Evolutionary conservation across 2,113 vertebrate species (phyloP).

Genomic region (Mus pahari): DNA sequence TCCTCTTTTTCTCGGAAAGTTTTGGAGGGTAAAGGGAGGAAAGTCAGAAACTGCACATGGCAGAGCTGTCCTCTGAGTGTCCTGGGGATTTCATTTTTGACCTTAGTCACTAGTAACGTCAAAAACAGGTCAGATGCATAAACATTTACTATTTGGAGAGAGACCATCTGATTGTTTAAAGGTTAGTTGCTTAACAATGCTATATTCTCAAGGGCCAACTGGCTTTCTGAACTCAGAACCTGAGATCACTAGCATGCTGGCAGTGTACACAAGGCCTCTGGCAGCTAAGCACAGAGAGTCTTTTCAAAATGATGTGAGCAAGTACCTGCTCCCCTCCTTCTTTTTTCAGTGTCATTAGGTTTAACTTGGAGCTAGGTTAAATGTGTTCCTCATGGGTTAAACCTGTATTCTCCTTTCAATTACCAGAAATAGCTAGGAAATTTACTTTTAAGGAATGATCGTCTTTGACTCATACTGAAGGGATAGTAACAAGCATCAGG

Average conservation of each 20-base stretch:
- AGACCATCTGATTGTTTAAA: slow-evolving; percentile 28
- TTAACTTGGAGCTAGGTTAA: neutral
- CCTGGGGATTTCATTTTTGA: slow-evolving; percentile 45
- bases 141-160: neutral
- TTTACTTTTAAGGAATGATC: neutral
- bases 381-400: neutral
- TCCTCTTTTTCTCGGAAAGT: neutral
- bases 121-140: slow-evolving; percentile 6
- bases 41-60: slow-evolving; percentile 3
- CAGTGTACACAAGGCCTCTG: neutral
- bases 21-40: slow-evolving; percentile 17
- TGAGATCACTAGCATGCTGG: slow-evolving; percentile 1
- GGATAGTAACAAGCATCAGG: neutral
- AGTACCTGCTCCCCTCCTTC: neutral
- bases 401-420: neutral
- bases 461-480: neutral
- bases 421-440: neutral
- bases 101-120: neutral
- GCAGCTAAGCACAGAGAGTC: neutral
- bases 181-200: neutral
- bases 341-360: neutral
- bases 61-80: slow-evolving; percentile 6
- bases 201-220: neutral
- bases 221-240: slow-evolving; percentile 35
- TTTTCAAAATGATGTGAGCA: neutral